Base-by-base conservation (phyloP, 2,797 vertebrate genomes). In the Spea hammondii region DNA sequence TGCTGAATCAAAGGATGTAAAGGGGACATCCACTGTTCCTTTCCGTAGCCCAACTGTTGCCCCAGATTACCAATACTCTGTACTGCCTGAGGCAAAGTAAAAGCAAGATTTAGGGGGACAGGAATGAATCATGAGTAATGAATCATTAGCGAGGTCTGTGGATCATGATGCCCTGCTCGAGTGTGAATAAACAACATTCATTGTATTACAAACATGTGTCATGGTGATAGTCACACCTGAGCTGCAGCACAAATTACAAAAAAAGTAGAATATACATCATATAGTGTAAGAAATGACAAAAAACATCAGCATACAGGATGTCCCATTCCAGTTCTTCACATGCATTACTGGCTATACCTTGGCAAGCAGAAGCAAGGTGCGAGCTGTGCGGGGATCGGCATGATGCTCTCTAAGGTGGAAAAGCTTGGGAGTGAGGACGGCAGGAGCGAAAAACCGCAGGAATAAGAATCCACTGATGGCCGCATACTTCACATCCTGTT, bases 31-130 rank as follows among this genome's bases (percentile, higher is more conserved):
- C 97, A 97, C 4, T 92, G 93, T 86, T 98, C 97, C 87, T 98
- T 97, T 71, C 95, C 95, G 8, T 95, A 94, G 8, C 95, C 96
- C 83, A 95, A 86, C 89, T 98, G 96, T 79, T 97, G 92, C 46
- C 96, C 96, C 85, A 97, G 85, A 86, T 97, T 98, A 10, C 96
- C 94, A 0, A 97, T 93, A 83, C 94, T 96, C 87, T 98, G 97
- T 60, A 98, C 86, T 0, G 94, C 95, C 96, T 98, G 12, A 62
- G 72, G n/a, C n/a, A 48, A 47, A 76, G 45, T 32, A 12, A 55
- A 6, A 62, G 70, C 32, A 32, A 32, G 32, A 32, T 49, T 66
- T 6, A 17, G 6, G 71, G 59, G 69, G 4, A 4, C 4, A 64
- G 60, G 60, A n/a, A 17, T 32, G 32, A 32, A 32, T 32, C 32